Conservation (phyloP, 53 echinoderm and acorn worm genomes). For the Crossaster papposus region DNA sequence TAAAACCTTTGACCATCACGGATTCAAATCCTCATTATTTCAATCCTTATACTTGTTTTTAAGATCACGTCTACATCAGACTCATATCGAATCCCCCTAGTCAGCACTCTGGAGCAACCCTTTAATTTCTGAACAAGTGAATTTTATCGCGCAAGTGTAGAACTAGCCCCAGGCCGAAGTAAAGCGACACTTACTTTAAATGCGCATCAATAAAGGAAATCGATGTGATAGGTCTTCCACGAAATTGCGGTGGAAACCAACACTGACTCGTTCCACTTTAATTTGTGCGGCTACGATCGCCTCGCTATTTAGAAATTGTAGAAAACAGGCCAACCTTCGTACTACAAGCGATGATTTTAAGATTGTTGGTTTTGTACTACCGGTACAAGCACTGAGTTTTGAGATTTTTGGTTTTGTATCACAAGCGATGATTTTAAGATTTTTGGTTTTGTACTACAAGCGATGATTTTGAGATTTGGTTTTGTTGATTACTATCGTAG, state of each 20-base stretch:
- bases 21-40: no score
- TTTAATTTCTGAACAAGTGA: not conserved
- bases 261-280: not conserved
- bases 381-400: not conserved
- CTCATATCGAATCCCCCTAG: not conserved
- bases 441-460: no score
- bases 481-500: no score
- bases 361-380: no score
- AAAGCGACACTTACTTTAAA: constrained; percentile 35
- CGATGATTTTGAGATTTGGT: no score
- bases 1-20: no score
- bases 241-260: not conserved
- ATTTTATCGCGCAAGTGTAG: not conserved
- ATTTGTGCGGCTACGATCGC: not conserved
- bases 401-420: not conserved
- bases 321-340: not conserved
- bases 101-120: not conserved
- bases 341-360: not conserved
- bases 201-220: constrained; percentile 20
- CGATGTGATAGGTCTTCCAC: constrained; percentile 29
- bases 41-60: no score
- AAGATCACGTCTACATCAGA: not conserved
- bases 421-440: not conserved
- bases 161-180: not conserved
- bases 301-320: not conserved